Base-by-base conservation (phyloP, 2,797 vertebrate genomes). In the Rhynchonycteris naso region DNA sequence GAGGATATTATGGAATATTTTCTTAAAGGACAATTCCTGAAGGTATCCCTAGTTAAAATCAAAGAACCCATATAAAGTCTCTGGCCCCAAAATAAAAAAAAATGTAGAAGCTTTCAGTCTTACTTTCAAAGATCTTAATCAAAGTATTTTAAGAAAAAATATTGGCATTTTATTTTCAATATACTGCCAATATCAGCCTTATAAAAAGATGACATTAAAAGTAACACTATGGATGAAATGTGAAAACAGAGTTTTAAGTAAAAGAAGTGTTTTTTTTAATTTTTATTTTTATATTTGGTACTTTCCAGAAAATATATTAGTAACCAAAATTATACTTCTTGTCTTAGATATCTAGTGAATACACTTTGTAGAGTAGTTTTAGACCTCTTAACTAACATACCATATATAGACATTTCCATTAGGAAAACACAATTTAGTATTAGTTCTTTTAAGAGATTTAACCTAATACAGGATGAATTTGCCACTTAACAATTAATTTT, bases 201-300 rank as follows among this genome's bases (percentile, higher is more conserved):
- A 71, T 76, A 26, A 78, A 91, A 91, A 84, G 16, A 68, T 50
- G 19, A 94, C n/a, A 66, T 87, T 66, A 72, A 84, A 92, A 35
- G 56, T 47, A 93, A 14, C 6, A 65, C 4, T 93, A 61, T 4
- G 58, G n/a, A 54, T 30, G 78, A 86, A 72, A 61, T 78, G 4
- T 43, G 88, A 81, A 90, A 76, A 38, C 14, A 76, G 0, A 26
- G 24, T 47, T 86, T 92, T 86, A 91, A 82, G 54, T 33, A 71
- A 93, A 80, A 90, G 12, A 15, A 54, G 7, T 15, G 12, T 68
- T 56, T 52, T 90, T 14, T 61, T 61, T 81, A 28, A 61, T 69
- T 72, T 93, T 88, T 10, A 12, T 59, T 83, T 78, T 92, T 74
- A 33, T 47, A 26, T 86, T 30, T 90, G 24, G 21, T 90, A 69